phyloP scores from a whole-genome alignment of 1,140 invertebrate genomes.

The Drosophila grimshawi region DNA sequence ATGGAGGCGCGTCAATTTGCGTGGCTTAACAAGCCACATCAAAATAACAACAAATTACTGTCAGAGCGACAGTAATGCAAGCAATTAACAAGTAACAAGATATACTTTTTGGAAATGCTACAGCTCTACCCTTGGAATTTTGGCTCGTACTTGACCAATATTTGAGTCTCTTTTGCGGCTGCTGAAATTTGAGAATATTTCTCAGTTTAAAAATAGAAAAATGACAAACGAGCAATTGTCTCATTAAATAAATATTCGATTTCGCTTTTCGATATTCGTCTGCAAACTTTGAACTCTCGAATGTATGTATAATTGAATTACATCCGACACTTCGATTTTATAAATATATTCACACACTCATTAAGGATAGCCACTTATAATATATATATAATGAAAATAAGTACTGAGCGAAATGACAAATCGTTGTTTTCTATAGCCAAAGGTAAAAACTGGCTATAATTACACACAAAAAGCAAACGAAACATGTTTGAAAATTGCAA shows the following conservation, averaged over 20 bases:
- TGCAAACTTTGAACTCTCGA: not conserved
- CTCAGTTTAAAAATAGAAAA: conserved; percentile 3
- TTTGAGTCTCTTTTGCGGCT: not conserved
- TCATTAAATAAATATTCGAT: conserved; percentile 15
- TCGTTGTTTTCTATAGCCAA: conserved; percentile 4
- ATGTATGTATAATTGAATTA: too few species aligned
- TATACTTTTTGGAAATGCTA: conserved; percentile 35
- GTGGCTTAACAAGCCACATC: conserved; percentile 3
- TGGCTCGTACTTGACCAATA: conserved; percentile 19
- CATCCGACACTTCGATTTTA: not conserved
- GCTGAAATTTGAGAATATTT: conserved; percentile 18
- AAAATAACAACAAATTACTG: conserved; percentile 35
- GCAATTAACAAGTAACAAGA: conserved; percentile 51
- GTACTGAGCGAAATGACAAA: not conserved
- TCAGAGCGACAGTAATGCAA: conserved; percentile 35
- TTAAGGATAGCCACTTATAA: not conserved
- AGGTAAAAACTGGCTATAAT: conserved; percentile 18
- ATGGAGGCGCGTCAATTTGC: conserved; percentile 32
- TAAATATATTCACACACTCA: conserved; percentile 9
- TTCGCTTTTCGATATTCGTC: not conserved
- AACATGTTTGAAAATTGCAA: conserved; percentile 54
- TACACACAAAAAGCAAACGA: conserved; percentile 32
- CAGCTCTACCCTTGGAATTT: conserved; percentile 26
- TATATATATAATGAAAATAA: not conserved
- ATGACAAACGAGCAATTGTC: not conserved